Percentiles rank a stretch among this genome's conserved stretches.
These are phyloP conservation scores for Cynoglossus semilaevis DNA, from an alignment of 2,113 vertebrate genomes.

Conservation along the genomic window DNA sequence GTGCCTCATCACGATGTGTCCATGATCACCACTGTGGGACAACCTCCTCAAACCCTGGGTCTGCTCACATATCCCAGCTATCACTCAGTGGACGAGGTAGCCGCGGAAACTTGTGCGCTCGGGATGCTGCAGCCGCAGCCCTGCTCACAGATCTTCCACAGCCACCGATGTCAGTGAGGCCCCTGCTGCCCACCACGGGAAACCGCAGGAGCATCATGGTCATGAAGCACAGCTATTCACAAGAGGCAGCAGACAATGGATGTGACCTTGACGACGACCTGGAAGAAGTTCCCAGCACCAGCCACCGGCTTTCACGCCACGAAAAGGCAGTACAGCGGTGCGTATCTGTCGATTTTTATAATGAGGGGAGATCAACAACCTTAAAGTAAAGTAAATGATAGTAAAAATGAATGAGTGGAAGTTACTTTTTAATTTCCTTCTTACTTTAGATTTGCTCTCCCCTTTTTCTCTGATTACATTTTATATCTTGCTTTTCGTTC, in stretches of 20 bases:
- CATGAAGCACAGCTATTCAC: conserved; percentile 99
- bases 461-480: conserved; percentile 38
- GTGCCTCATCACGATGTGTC: conserved; percentile 93
- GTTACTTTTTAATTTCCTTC: conserved; percentile 62
- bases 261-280: conserved; percentile 94
- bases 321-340: conserved; percentile 99
- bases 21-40: conserved; percentile 98
- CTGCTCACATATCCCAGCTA: conserved; percentile 68
- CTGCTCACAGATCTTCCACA: conserved; percentile 88
- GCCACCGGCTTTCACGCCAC: conserved; percentile 94
- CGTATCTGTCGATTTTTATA: conserved; percentile 92
- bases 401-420: conserved; percentile 65
- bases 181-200: conserved; percentile 80
- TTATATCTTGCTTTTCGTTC: conserved; percentile 40
- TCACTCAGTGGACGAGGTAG: conserved; percentile 87
- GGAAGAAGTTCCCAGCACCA: conserved; percentile 97
- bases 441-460: conserved; percentile 49
- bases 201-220: conserved; percentile 95
- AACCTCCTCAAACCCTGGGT: conserved; percentile 65
- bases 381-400: conserved; percentile 39
- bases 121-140: conserved; percentile 78
- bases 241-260: conserved; percentile 85
- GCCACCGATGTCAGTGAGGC: conserved; percentile 79
- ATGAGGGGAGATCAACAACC: conserved; percentile 76
- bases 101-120: conserved; percentile 89